Percentiles rank a stretch among this genome's conserved stretches.
These are phyloP conservation scores for Cataglyphis altisquamis DNA, from an alignment of 2,888 invertebrate genomes.

Conservation along the genomic window DNA sequence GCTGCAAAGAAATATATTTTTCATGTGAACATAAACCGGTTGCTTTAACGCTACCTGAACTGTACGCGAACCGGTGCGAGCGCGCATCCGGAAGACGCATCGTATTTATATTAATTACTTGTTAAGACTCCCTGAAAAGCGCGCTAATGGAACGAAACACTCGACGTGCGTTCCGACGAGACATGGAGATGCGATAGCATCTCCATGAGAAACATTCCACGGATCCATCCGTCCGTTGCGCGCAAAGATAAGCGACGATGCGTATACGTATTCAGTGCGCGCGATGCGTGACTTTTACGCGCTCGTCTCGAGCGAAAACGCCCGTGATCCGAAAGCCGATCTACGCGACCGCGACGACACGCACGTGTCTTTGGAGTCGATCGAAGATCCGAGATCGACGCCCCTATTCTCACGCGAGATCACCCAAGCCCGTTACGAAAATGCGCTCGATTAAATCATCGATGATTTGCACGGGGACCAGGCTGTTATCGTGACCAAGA, in stretches of 20 bases:
- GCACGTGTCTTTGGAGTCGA: neutral
- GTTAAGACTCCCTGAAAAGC: neutral
- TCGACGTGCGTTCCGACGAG: conserved; percentile 15
- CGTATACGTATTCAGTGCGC: conserved; percentile 3
- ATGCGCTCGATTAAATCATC: conserved; percentile 21
- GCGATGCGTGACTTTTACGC: neutral
- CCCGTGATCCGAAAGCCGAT: conserved; percentile 26
- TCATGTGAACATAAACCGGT: neutral
- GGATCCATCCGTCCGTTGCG: conserved; percentile 34
- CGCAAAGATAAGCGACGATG: conserved; percentile 18
- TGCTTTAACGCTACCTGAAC: conserved; percentile 1
- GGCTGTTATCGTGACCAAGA: conserved; percentile 15
- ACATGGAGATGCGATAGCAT: conserved; percentile 1
- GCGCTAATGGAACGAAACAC: conserved; percentile 40
- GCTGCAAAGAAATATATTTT: neutral
- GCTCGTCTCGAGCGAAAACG: neutral
- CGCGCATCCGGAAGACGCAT: conserved; percentile 22
- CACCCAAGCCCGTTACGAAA: neutral
- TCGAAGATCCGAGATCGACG: neutral
- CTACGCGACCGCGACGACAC: conserved; percentile 11
- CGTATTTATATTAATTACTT: conserved; percentile 42
- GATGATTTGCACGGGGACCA: conserved; percentile 2
- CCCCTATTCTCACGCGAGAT: neutral
- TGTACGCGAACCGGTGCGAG: neutral
- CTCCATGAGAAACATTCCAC: conserved; percentile 48